Evolutionary conservation across 2,888 invertebrate genomes (phyloP).

Genomic region (Drosophila barbarae): DNA sequence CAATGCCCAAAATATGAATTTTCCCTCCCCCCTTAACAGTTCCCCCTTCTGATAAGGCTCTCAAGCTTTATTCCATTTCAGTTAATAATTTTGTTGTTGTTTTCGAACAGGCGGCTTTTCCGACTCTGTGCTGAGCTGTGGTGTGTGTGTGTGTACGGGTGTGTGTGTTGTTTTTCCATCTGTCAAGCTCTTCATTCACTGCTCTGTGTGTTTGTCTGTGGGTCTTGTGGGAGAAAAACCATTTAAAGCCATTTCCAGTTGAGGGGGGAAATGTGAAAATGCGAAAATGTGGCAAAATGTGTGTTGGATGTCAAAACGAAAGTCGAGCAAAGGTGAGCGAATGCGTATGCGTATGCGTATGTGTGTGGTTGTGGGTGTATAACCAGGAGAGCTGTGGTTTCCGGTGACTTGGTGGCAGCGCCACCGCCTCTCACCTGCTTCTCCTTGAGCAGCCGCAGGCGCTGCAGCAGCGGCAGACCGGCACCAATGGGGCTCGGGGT

Average conservation of each 20-base stretch:
- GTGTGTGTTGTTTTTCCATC: slow-evolving; percentile 33
- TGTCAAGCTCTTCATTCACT: slow-evolving; percentile 48
- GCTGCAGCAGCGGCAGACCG: slow-evolving; percentile 88
- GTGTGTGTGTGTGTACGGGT: not conserved
- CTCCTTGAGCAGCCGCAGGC: slow-evolving; percentile 90
- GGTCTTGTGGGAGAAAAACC: slow-evolving; percentile 39
- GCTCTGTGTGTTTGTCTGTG: slow-evolving; percentile 41
- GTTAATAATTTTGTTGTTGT: not conserved
- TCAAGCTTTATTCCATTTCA: not conserved
- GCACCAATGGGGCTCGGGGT: slow-evolving; percentile 89
- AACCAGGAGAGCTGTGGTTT: slow-evolving; percentile 25
- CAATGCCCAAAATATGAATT: not conserved
- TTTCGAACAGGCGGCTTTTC: slow-evolving; percentile 10
- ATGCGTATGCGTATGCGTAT: not conserved
- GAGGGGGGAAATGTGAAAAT: slow-evolving; percentile 5
- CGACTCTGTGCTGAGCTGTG: slow-evolving; percentile 15
- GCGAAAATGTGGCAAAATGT: slow-evolving; percentile 9
- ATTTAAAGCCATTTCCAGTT: slow-evolving; percentile 52
- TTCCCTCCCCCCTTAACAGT: not conserved
- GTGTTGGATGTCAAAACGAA: slow-evolving; percentile 15
- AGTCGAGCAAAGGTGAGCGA: slow-evolving; percentile 23
- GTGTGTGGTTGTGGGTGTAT: slow-evolving; percentile 3
- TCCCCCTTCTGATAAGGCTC: not conserved
- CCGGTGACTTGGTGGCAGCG: slow-evolving; percentile 25
- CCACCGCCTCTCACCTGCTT: slow-evolving; percentile 84